Evolutionary conservation across 2,888 invertebrate species (phyloP).

Genomic region (Mesorhabditis sp.): DNA sequence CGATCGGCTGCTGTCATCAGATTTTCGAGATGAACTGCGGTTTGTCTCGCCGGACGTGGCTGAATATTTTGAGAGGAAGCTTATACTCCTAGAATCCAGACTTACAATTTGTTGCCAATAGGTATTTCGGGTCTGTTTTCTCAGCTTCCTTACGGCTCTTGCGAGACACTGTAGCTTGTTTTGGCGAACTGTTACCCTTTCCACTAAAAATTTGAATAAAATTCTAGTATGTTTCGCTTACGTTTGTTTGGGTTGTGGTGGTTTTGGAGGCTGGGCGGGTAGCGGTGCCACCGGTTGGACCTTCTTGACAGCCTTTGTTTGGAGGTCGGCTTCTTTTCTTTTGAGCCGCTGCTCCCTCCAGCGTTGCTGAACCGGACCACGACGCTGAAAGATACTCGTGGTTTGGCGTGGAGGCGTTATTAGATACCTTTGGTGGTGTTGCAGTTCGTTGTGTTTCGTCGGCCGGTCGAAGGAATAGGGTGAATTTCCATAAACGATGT

Average conservation of each 20-base stretch:
- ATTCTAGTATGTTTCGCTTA: neutral
- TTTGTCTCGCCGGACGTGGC: too few species aligned
- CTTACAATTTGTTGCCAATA: too few species aligned
- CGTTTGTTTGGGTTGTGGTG: neutral
- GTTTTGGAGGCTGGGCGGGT: neutral
- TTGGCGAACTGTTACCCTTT: too few species aligned
- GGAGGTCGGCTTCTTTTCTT: neutral
- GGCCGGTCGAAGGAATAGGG: neutral
- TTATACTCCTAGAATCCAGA: too few species aligned
- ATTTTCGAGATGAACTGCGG: too few species aligned
- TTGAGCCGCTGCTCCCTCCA: constrained; percentile 4
- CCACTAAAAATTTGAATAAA: too few species aligned
- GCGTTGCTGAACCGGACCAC: neutral
- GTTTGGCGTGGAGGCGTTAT: neutral
- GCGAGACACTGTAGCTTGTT: too few species aligned
- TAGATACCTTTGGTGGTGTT: neutral
- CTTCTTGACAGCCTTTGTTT: neutral
- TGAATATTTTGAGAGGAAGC: too few species aligned
- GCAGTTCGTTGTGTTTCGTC: neutral
- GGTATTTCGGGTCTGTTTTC: too few species aligned
- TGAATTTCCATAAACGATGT: constrained; percentile 1
- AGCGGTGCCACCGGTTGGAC: neutral
- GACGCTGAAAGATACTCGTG: neutral
- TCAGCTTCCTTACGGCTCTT: too few species aligned
- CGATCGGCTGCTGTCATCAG: too few species aligned